Conservation (phyloP, 2,113 vertebrate species). For the Muntiacus muntjak region DNA sequence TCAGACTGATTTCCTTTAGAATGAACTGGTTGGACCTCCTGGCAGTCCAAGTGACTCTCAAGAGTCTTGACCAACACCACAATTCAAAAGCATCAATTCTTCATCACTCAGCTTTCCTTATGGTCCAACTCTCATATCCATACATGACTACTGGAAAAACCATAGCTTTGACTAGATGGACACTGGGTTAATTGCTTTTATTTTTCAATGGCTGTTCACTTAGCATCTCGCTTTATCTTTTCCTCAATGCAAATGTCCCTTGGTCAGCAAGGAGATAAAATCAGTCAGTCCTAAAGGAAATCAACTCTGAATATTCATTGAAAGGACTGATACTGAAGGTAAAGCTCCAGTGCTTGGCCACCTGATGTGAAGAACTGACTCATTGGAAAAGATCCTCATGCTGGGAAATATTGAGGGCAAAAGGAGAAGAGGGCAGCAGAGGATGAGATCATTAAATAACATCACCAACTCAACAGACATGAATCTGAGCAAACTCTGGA, state of each 20-base stretch:
- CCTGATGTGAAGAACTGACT: neutral
- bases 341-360: neutral
- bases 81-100: neutral
- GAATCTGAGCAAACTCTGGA: neutral
- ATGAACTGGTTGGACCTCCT: neutral
- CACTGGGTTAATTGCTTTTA: neutral
- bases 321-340: neutral
- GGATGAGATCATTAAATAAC: neutral
- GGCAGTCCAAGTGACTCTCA: neutral
- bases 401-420: neutral
- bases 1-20: neutral
- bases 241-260: neutral
- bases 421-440: neutral
- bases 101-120: neutral
- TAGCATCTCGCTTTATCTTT: neutral
- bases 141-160: neutral
- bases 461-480: neutral
- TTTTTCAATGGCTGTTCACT: neutral
- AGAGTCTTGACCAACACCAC: neutral
- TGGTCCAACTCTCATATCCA: neutral
- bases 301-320: neutral
- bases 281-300: neutral
- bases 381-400: neutral
- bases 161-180: neutral
- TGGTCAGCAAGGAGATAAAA: neutral